Conservation (phyloP, 1,140 invertebrate species). For the Pararge aegeria region DNA sequence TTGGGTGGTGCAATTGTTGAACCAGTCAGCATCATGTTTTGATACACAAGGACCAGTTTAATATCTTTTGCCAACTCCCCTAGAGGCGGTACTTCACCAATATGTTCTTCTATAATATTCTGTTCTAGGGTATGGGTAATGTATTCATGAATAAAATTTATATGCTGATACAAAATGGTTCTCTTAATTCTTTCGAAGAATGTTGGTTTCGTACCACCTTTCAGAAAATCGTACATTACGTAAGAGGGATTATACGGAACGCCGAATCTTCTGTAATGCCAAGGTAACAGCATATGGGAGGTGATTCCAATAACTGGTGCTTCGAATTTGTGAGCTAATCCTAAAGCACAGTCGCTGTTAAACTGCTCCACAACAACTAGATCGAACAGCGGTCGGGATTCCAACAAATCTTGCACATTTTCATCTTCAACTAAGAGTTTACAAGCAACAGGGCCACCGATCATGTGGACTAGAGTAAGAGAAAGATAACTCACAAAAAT, state of each 20-base stretch:
- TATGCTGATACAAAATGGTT: conserved; percentile 49
- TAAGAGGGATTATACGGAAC: conserved; percentile 80
- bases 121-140: conserved; percentile 51
- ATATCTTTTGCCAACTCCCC: conserved; percentile 80
- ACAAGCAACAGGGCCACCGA: conserved; percentile 54
- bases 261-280: conserved; percentile 80
- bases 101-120: conserved; percentile 70
- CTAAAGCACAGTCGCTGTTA: conserved; percentile 84
- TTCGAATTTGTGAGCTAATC: conserved; percentile 81
- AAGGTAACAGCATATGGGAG: conserved; percentile 81
- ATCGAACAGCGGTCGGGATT: conserved; percentile 80
- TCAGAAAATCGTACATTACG: conserved; percentile 70
- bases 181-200: conserved; percentile 35
- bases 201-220: conserved; percentile 77
- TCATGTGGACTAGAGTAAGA: conserved; percentile 3
- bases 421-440: conserved; percentile 56
- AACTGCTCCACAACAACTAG: conserved; percentile 84
- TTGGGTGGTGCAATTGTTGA: conserved; percentile 80
- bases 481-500: conserved; percentile 6
- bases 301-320: conserved; percentile 82
- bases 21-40: conserved; percentile 80
- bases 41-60: conserved; percentile 82
- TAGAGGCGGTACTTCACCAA: conserved; percentile 81
- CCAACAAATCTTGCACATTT: conserved; percentile 68
- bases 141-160: conserved; percentile 49